Base-by-base conservation (phyloP, 2,888 invertebrate genomes). In the Venusia cambrica region DNA sequence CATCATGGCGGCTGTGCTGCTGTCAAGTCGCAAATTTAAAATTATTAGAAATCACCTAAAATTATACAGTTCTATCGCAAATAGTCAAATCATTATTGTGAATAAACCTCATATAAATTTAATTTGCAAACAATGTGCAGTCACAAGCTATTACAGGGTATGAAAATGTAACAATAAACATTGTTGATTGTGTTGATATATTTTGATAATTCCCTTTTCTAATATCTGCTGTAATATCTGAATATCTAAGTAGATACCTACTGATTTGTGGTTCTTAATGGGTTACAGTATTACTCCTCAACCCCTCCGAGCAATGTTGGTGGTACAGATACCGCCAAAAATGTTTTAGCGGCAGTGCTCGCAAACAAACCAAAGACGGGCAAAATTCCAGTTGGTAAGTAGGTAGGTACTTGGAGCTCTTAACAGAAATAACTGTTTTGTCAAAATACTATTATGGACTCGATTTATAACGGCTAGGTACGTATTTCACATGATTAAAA, bases 341-440 rank as follows among this genome's bases (percentile, higher is more conserved):
- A 87, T 74, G 83, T 88, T 20, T 62, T 88, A 55, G 85, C 88
- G 29, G 85, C 84, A 3, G 85, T 87, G 41, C 70, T 88, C 57
- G 73, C 81, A 52, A 87, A 87, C 65, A 85, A 75, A 64, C 83
- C 84, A 2, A 87, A 87, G 66, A 75, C 74, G 47, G 83, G 84
- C 20, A 85, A 85, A 75, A 84, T 84, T 53, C 87, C 87, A 57
- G 75, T 83, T 63, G 87, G 87, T 87, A 71, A 77, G 87, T 57
- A n/a, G n/a, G n/a, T n/a, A n/a, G n/a, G n/a, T n/a, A n/a, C n/a
- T n/a, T n/a, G n/a, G n/a, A n/a, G n/a, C n/a, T n/a, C n/a, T n/a
- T n/a, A n/a, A n/a, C n/a, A n/a, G n/a, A n/a, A n/a, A n/a, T n/a
- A n/a, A n/a, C n/a, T n/a, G n/a, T n/a, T n/a, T n/a, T n/a, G n/a